Evolutionary conservation across 2,888 invertebrate genomes (phyloP).

Genomic region (Epinotia ramella): DNA sequence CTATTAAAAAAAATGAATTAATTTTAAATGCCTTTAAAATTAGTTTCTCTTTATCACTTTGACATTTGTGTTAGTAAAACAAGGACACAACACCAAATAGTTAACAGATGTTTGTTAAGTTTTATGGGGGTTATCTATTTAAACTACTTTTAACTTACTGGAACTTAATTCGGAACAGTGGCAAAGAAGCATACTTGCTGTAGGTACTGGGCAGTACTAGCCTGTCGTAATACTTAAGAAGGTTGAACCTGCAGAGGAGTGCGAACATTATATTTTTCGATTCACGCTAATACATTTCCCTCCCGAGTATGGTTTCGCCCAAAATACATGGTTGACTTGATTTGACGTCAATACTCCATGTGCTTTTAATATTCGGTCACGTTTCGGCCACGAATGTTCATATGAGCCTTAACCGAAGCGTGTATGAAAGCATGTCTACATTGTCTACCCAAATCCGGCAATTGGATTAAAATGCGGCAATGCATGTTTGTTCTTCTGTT

Average conservation of each 20-base stretch:
- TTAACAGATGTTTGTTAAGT: too few species aligned
- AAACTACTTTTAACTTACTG: not conserved
- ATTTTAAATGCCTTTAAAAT: too few species aligned
- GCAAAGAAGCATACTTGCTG: not conserved
- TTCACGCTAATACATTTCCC: too few species aligned
- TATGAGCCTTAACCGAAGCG: not conserved
- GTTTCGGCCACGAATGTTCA: conserved; percentile 8
- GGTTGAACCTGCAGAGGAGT: too few species aligned
- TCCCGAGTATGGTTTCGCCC: too few species aligned
- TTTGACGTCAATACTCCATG: conserved; percentile 11
- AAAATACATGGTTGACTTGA: not conserved
- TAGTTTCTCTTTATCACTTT: too few species aligned
- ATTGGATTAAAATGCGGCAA: conserved; percentile 28
- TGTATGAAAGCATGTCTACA: not conserved
- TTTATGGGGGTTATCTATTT: not conserved
- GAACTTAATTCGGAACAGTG: not conserved
- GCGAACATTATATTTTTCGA: too few species aligned
- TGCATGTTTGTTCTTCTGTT: conserved; percentile 18
- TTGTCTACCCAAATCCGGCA: conserved; percentile 15
- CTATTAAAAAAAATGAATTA: too few species aligned
- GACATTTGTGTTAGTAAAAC: too few species aligned
- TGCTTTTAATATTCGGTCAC: conserved; percentile 26
- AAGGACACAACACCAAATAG: too few species aligned
- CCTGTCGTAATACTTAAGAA: too few species aligned
- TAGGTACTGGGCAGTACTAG: too few species aligned